Evolutionary conservation across 2,113 vertebrate genomes (phyloP), one percentile per base, ranked within the genome.

Genomic region (Esox niger): DNA sequence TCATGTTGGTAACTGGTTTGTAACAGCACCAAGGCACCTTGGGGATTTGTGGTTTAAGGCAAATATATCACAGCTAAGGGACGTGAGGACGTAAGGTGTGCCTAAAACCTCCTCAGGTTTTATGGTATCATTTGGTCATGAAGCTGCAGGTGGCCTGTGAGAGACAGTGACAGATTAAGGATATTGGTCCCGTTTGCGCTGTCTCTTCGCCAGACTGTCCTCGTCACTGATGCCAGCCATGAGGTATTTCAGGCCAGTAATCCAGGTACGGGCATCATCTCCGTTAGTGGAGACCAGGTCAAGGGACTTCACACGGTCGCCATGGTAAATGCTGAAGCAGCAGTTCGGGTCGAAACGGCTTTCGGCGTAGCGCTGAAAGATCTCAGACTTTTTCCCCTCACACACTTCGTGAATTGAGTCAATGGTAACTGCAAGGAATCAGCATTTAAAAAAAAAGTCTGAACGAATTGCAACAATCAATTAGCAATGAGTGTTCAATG

Each of bases 141-240:
- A 21, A 17, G 8, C 27, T 7, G 13, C 17, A 31, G 2, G 27
- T 20, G 27, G n/a, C 1, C n/a, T 9, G 8, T 52, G 47, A 17
- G 11, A 2, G 20, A 23, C 7, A 9, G 47, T 9, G n/a, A 21
- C 47, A 33, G 30, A 27, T 33, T 25, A 69, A 98, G 95, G 96
- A 98, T 98, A 98, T 95, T 98, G 97, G 90, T 99, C 95, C 4
- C 96, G 88, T 9, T 95, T 97, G 33, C 96, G 93, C 60, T 98
- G 97, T 69, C 97, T 93, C 63, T 95, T 94, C 15, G 95, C 94
- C 70, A 99, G 82, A 75, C 95, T 95, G 90, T 99, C 97, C 80
- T 98, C 96, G 0, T 98, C 95, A 0, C 95, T 95, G 87, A 99
- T 98, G 23, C 97, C 96, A 0, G 96, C 97, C 94, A 98, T 91